Base-by-base conservation (phyloP, 2,888 invertebrate genomes). In the Saturnia pavonia region DNA sequence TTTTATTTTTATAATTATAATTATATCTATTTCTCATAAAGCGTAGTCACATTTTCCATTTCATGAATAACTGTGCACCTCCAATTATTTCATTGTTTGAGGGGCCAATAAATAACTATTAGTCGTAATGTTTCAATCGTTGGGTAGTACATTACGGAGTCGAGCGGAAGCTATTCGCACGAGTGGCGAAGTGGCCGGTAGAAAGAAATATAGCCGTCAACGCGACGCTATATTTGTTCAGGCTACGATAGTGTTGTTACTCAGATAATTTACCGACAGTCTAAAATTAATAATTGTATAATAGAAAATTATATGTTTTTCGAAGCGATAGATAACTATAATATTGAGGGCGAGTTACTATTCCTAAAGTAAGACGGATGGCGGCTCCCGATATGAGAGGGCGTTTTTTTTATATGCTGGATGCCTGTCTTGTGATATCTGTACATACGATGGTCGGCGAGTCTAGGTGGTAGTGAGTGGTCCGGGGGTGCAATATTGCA, bases 141-240 rank as follows among this genome's bases (percentile, higher is more conserved):
- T 74, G 77, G 76, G 69, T 74, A 78, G 77, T 79, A 78, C 82
- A 81, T 83, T 85, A 81, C 78, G 74, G 80, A 78, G 75, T 72
- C 72, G 76, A 82, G 79, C 77, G 78, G 75, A 85, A 90, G 85
- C 84, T 85, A 85, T 80, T n/a, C 77, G 76, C 71, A 74, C 77
- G 79, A 82, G 82, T 82, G 79, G 78, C 79, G 82, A 85, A 82
- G 83, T 82, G 86, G 84, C 83, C 72, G 80, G 81, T 74, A 75
- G 80, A 91, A 91, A 92, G 91, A 93, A 92, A 91, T 92, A 93
- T 91, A 78, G 85, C 90, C 82, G 80, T 86, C 86, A 85, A 83
- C 88, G 82, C 80, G 63, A 77, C 81, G 80, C 78, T 78, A 78
- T 82, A 83, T 82, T 84, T 80, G 82, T 81, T 81, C 76, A 75